Evolutionary conservation across 92 coral and sea anemone genomes (phyloP).

Genomic region (Plumapathes pennacea): DNA sequence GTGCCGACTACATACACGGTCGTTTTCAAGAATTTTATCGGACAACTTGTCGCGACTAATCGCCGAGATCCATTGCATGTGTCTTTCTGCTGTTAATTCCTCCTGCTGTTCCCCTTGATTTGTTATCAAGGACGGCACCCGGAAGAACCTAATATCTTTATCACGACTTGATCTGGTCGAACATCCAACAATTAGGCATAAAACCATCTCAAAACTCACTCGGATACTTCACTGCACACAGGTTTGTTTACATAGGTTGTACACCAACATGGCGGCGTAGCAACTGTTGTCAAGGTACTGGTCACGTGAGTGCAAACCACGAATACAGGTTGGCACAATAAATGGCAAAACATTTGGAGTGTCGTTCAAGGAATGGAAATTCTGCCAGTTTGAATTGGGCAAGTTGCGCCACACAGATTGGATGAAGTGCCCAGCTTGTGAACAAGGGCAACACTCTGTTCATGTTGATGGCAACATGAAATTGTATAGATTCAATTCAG

Average conservation of each 20-base stretch:
- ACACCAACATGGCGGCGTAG: too few relatives aligned
- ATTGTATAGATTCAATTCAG: conserved; percentile 58
- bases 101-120: conserved; percentile 9
- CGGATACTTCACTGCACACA: background rate
- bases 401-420: conserved; percentile 31
- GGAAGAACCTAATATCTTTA: conserved; percentile 4
- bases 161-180: conserved; percentile 20
- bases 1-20: conserved; percentile 22
- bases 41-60: conserved; percentile 17
- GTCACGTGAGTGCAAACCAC: too few relatives aligned
- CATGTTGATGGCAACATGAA: conserved; percentile 78
- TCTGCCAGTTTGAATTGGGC: conserved; percentile 52
- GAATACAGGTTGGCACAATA: conserved; percentile 34
- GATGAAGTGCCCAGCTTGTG: conserved; percentile 69
- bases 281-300: too few relatives aligned
- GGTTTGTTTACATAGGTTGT: too few relatives aligned
- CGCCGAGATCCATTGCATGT: conserved; percentile 10
- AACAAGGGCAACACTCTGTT: conserved; percentile 48
- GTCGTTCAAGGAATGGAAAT: conserved; percentile 61
- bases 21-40: background rate
- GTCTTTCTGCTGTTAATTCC: conserved; percentile 10
- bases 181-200: conserved; percentile 7
- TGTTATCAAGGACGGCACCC: background rate
- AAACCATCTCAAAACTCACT: conserved; percentile 1
- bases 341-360: conserved; percentile 32